Conservation (phyloP, 2,888 invertebrate species). For the Willowsia nigromaculata region DNA sequence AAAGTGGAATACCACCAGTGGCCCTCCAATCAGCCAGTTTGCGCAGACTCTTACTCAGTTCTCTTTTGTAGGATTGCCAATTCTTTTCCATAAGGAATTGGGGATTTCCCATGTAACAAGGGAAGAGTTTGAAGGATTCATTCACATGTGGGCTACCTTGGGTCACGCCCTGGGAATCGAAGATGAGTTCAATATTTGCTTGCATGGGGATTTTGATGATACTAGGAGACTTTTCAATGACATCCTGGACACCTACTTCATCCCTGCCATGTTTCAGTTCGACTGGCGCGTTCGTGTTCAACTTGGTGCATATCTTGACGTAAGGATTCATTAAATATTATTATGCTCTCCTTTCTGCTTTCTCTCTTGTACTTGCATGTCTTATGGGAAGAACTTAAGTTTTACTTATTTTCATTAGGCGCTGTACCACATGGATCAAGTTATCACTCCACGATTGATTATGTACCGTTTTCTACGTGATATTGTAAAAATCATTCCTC, state of each 20-base stretch:
- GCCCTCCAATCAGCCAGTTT: constrained; percentile 59
- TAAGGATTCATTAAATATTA: neutral
- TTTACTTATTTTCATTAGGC: constrained; percentile 6
- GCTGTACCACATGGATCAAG: constrained; percentile 59
- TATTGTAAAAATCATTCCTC: constrained; percentile 44
- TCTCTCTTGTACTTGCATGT: no score
- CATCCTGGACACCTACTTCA: constrained; percentile 46
- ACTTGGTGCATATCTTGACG: constrained; percentile 53
- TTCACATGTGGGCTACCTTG: constrained; percentile 61
- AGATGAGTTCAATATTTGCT: constrained; percentile 60
- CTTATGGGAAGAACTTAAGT: neutral
- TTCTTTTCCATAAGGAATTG: constrained; percentile 56
- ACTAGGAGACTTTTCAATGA: constrained; percentile 26
- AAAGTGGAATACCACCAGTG: constrained; percentile 2
- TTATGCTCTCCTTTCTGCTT: no score
- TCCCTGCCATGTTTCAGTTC: constrained; percentile 61
- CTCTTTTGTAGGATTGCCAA: constrained; percentile 52
- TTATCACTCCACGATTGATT: constrained; percentile 51
- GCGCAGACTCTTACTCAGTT: constrained; percentile 57
- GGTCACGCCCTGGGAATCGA: constrained; percentile 61
- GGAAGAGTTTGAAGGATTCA: constrained; percentile 47
- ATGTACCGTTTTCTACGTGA: constrained; percentile 58
- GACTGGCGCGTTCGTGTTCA: constrained; percentile 64
- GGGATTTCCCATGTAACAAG: constrained; percentile 55
- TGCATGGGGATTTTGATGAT: constrained; percentile 5